These are phyloP conservation scores for Engystomops pustulosus DNA, from an alignment of 2,113 vertebrate species.

Conservation along the genomic window DNA sequence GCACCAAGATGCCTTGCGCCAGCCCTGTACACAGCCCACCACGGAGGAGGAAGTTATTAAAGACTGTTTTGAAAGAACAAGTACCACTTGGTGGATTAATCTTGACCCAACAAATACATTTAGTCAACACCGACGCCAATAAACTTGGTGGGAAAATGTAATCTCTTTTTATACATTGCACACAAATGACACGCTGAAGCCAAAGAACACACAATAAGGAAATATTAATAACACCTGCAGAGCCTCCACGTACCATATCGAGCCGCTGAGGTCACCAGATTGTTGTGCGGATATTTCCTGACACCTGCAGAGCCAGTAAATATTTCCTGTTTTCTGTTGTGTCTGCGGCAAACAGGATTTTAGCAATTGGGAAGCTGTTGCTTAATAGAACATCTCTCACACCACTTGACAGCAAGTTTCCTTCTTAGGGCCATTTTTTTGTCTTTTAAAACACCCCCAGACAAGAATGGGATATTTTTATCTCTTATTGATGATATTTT, in stretches of 20 bases:
- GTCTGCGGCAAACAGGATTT: conserved; percentile 85
- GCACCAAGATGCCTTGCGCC: too few relatives aligned
- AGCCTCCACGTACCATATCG: conserved; percentile 54
- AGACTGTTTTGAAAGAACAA: conserved; percentile 15
- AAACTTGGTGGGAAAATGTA: conserved; percentile 19
- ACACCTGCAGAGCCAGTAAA: conserved; percentile 91
- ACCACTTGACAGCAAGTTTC: conserved; percentile 60
- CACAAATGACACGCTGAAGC: conserved; percentile 49
- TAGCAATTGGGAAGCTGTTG: conserved; percentile 74
- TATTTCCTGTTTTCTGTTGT: conserved; percentile 98
- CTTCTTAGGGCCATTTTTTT: conserved; percentile 45
- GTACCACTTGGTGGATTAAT: conserved; percentile 1
- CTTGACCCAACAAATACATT: not conserved
- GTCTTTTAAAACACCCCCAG: conserved; percentile 12
- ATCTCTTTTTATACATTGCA: conserved; percentile 18
- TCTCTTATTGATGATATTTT: not conserved
- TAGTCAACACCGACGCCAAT: conserved; percentile 26
- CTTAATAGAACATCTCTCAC: conserved; percentile 66
- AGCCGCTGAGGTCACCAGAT: conserved; percentile 60
- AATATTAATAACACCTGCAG: conserved; percentile 61
- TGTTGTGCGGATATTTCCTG: conserved; percentile 84
- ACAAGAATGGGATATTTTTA: conserved; percentile 46
- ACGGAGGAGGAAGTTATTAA: conserved; percentile 33
- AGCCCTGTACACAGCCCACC: not conserved
- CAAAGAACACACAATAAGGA: conserved; percentile 59